Evolutionary conservation across 2,797 vertebrate genomes (phyloP).

Genomic region (Chrosomus eos): DNA sequence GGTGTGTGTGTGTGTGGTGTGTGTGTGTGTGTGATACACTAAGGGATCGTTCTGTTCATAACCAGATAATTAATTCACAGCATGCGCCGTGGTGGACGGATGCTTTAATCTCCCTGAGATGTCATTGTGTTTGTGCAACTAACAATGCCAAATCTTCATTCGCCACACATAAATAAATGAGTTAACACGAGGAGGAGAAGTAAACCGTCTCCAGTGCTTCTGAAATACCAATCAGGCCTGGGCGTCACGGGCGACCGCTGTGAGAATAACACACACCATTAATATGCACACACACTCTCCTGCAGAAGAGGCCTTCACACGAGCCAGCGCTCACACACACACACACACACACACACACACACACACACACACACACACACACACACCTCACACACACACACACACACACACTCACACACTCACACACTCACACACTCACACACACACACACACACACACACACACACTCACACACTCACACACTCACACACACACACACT

Average conservation of each 20-base stretch:
- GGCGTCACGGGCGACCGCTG: conserved; percentile 64
- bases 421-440: too few species aligned
- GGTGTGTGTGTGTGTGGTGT: neutral
- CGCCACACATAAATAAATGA: conserved; percentile 77
- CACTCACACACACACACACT: too few species aligned
- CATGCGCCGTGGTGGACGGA: conserved; percentile 54
- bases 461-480: too few species aligned
- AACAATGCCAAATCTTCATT: conserved; percentile 73
- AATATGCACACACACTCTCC: conserved; percentile 47
- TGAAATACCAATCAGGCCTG: conserved; percentile 70
- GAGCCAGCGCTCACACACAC: too few species aligned
- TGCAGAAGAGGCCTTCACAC: neutral
- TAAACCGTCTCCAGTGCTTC: conserved; percentile 56
- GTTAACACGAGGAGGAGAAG: conserved; percentile 67
- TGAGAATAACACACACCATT: conserved; percentile 71
- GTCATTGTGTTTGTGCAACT: conserved; percentile 70
- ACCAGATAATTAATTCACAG: conserved; percentile 69
- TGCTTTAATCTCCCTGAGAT: conserved; percentile 68
- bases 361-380: too few species aligned
- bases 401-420: too few species aligned
- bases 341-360: too few species aligned
- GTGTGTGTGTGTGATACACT: neutral
- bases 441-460: too few species aligned
- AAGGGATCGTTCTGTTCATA: conserved; percentile 39
- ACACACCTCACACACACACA: too few species aligned